Percentiles rank a stretch among this genome's conserved stretches.
These are phyloP conservation scores for Cepaea hortensis DNA, from an alignment of 2,888 invertebrate genomes.

Conservation along the genomic window DNA sequence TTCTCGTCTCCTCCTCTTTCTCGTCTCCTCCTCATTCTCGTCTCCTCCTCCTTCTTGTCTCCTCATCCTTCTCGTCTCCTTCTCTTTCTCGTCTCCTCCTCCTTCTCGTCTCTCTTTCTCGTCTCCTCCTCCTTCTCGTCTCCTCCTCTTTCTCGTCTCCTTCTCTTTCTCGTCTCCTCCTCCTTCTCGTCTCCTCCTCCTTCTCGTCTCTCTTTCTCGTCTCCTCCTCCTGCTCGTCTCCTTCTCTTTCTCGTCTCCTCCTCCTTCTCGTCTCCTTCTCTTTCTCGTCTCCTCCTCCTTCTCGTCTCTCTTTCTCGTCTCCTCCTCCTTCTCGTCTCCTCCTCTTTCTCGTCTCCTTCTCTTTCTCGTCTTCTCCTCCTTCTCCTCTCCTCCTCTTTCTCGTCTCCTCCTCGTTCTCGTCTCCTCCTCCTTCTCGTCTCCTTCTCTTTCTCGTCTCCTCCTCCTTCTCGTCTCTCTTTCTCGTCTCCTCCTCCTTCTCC, in stretches of 20 bases:
- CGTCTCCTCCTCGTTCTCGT: too few species aligned
- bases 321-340: not conserved
- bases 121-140: too few species aligned
- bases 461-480: not conserved
- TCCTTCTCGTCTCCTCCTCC: not conserved
- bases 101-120: too few species aligned
- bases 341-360: not conserved
- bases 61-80: not conserved
- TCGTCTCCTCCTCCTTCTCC: not conserved
- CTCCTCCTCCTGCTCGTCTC: not conserved
- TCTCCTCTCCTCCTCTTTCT: not conserved
- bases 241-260: not conserved
- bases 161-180: not conserved
- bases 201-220: not conserved
- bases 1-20: not conserved
- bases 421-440: too few species aligned
- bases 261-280: not conserved
- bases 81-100: too few species aligned
- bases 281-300: not conserved
- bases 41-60: not conserved
- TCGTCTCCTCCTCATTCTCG: not conserved
- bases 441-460: not conserved
- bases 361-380: slow-evolving; percentile 77
- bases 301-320: not conserved
- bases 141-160: not conserved